These are phyloP conservation scores for Procavia capensis DNA, from an alignment of 2,113 vertebrate species.

Conservation along the genomic window DNA sequence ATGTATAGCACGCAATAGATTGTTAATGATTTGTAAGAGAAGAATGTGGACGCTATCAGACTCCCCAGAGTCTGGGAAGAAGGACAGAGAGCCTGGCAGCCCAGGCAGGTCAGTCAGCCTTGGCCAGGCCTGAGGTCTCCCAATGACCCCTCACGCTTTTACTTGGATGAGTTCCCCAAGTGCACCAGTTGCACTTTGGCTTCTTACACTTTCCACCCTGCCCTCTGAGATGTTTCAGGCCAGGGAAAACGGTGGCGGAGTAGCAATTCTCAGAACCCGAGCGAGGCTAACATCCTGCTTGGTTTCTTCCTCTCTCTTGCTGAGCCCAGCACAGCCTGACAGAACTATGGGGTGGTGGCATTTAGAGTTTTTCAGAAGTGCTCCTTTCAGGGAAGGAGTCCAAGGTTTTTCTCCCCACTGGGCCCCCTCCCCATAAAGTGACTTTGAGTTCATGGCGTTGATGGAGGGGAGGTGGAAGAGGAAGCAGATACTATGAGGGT, in stretches of 20 bases:
- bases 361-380: background rate
- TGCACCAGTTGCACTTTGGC: constrained; percentile 42
- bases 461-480: constrained; percentile 38
- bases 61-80: background rate
- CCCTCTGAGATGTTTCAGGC: background rate
- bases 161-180: background rate
- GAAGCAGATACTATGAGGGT: constrained; percentile 35
- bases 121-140: background rate
- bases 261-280: constrained; percentile 65
- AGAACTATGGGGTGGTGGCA: background rate
- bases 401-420: accelerated
- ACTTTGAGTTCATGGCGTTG: background rate
- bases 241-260: constrained; percentile 52
- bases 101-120: background rate
- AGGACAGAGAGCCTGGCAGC: background rate
- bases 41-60: background rate
- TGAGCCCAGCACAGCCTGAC: constrained; percentile 10
- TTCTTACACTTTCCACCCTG: constrained; percentile 59
- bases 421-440: background rate
- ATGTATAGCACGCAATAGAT: background rate
- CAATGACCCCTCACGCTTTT: constrained; percentile 8
- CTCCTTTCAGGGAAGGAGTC: background rate
- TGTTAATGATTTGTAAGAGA: background rate
- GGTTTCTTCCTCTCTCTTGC: background rate
- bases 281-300: constrained; percentile 49